phyloP scores from a whole-genome alignment of 2,113 vertebrate genomes.

The Pantherophis guttatus region DNA sequence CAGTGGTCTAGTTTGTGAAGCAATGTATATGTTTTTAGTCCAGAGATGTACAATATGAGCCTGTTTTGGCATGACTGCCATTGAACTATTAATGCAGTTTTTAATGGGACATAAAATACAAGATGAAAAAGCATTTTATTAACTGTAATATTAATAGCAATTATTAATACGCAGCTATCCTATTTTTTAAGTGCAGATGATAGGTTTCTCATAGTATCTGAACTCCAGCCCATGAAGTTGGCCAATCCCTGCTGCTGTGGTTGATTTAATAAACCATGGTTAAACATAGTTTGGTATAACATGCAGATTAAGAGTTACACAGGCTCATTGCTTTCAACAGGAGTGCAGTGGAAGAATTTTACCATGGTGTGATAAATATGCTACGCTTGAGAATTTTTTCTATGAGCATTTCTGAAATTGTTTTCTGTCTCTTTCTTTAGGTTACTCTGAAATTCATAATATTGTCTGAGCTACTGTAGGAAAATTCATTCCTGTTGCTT shows the following conservation, averaged over 20 bases:
- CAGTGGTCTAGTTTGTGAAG: background rate
- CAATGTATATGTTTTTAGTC: background rate
- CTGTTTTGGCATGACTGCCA: background rate
- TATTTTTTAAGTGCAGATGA: background rate
- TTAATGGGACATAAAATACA: background rate
- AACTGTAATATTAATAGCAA: background rate
- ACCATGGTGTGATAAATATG: conserved; percentile 29
- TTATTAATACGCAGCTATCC: too few relatives aligned
- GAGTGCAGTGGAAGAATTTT: background rate
- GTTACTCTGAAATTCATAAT: background rate
- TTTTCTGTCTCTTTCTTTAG: conserved; percentile 41
- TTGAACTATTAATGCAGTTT: background rate
- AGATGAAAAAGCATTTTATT: background rate
- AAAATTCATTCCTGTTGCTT: background rate
- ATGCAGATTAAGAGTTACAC: background rate
- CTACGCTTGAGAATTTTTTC: conserved; percentile 35
- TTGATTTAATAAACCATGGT: background rate
- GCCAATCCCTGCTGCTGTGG: too few relatives aligned
- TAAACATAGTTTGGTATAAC: background rate
- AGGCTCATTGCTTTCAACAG: background rate
- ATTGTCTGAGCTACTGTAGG: conserved; percentile 20
- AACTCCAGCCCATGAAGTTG: background rate
- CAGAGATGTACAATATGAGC: background rate
- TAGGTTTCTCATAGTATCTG: background rate
- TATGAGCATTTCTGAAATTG: conserved; percentile 41